Base-by-base conservation (phyloP, 1,140 invertebrate species). In the Caligus rogercresseyi region DNA sequence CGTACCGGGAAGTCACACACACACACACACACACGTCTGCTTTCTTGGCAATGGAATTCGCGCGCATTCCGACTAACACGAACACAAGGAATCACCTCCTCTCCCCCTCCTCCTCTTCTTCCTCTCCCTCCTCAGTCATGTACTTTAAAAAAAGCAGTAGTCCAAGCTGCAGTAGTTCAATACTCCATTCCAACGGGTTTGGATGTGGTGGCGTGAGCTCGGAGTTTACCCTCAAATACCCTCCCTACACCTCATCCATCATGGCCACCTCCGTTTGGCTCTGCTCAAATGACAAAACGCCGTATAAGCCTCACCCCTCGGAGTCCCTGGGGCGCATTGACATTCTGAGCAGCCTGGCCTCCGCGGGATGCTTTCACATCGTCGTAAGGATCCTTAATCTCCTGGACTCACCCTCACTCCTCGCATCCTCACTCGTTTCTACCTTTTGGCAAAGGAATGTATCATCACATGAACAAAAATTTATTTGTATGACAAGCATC, bases 311-410 rank as follows among this genome's bases (percentile, higher is more conserved):
- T 11, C 31, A 43, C n/a, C 31, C 31, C 31, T 43, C 31, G 31
- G 31, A 43, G n/a, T 11, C 7, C 16, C 53, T 54, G n/a, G 53
- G 53, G 4, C 57, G 57, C 18, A 25, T 16, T 26, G 57, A 60
- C 24, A 20, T 60, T 31, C 18, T 60, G 24, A 26, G 21, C 3
- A 25, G 20, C 24, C n/a, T 60, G 2, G 57, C 25, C 23, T 25
- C 23, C n/a, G 57, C 57, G 16, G 57, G 57, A 25, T 60, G 57
- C 57, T 26, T 21, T 31, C 57, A 60, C 21, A 24, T 60, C 20
- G 57, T 25, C 20, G 26, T 60, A 2, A 18, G 18, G 20, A 60
- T 60, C 3, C 25, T 60, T 18, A 20, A 60, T 18, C 25, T 25
- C 26, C 57, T 60, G 13, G 57, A 60, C 21, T 60, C 57, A 18